Percentiles rank a stretch among this genome's conserved stretches.
Evolutionary conservation across 2,113 vertebrate species (phyloP).

Genomic region (Recurvirostra avosetta): DNA sequence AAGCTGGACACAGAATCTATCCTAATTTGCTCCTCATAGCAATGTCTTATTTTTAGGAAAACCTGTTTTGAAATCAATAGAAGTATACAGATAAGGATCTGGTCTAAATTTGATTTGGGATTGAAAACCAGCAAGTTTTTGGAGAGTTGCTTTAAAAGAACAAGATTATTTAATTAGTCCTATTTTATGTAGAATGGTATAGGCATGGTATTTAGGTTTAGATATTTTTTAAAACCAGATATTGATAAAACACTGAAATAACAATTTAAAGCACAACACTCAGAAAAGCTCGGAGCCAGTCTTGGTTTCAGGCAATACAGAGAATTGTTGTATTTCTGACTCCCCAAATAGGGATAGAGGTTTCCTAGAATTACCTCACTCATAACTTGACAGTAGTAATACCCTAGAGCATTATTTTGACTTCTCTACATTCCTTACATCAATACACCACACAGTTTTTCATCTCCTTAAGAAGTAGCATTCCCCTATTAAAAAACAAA

Average conservation of each 20-base stretch:
- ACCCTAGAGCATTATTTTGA: not conserved
- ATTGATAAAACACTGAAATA: not conserved
- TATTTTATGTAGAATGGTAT: not conserved
- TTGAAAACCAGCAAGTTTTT: not conserved
- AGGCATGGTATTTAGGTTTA: not conserved
- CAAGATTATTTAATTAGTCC: not conserved
- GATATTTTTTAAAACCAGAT: not conserved
- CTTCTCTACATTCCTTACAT: not conserved
- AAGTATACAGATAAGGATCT: not conserved
- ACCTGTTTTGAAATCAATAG: not conserved
- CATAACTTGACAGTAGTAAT: not conserved
- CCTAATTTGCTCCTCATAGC: not conserved
- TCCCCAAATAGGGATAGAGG: not conserved
- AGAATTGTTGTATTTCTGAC: not conserved
- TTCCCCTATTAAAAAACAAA: not conserved
- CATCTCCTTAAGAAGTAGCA: not conserved
- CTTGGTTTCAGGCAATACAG: not conserved
- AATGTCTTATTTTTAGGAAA: not conserved
- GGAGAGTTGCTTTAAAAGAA: not conserved
- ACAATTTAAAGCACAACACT: not conserved
- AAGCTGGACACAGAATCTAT: not conserved
- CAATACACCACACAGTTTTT: not conserved
- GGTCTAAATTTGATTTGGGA: not conserved
- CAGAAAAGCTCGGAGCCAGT: not conserved
- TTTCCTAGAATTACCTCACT: not conserved